Percentiles rank a stretch among this genome's conserved stretches.
Evolutionary conservation across 2,113 vertebrate species (phyloP).

Genomic region (Propithecus coquereli): DNA sequence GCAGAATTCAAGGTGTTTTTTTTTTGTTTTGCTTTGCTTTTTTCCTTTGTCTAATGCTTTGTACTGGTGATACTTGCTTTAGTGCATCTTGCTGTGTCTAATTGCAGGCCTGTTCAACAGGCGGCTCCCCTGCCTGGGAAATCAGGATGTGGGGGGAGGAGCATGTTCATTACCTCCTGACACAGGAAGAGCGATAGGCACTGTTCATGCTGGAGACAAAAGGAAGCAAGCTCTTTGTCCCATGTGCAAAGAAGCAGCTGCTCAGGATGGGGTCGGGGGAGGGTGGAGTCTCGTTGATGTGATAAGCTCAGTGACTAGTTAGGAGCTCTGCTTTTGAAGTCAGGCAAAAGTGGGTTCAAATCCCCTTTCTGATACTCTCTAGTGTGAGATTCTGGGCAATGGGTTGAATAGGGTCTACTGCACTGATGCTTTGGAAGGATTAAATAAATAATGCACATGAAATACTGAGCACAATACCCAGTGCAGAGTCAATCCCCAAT

Average conservation of each 20-base stretch:
- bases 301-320: not conserved
- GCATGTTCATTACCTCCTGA: not conserved
- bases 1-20: not conserved
- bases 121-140: not conserved
- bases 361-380: not conserved
- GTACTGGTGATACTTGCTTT: not conserved
- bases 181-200: not conserved
- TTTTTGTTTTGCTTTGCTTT: not conserved
- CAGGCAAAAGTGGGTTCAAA: not conserved
- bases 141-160: not conserved
- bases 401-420: not conserved
- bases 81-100: not conserved
- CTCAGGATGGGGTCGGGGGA: accelerated
- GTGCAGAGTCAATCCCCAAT: no score
- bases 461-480: accelerated
- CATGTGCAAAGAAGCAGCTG: not conserved
- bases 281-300: not conserved
- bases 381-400: not conserved
- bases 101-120: not conserved
- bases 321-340: not conserved
- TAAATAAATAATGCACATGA: not conserved
- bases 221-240: not conserved
- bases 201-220: not conserved
- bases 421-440: not conserved
- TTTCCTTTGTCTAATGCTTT: not conserved